phyloP scores from a whole-genome alignment of 2,888 invertebrate species.

The Drosophila putrida region DNA sequence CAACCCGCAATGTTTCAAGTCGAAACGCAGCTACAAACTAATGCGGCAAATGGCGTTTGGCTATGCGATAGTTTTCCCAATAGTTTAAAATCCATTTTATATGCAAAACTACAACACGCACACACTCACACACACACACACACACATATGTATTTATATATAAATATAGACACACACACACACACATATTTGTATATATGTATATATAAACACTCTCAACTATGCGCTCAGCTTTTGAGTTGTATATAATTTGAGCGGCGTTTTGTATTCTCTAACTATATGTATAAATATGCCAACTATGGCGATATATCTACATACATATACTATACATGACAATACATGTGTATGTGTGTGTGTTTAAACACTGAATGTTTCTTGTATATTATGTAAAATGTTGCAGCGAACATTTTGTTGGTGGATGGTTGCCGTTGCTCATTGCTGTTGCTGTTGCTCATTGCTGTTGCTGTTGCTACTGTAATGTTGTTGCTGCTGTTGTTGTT shows the following conservation, averaged over 20 bases:
- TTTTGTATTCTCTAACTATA: constrained; percentile 56
- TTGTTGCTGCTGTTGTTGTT: constrained; percentile 67
- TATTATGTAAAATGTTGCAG: constrained; percentile 81
- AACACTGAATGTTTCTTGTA: constrained; percentile 54
- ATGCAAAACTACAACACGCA: constrained; percentile 60
- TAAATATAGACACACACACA: background rate
- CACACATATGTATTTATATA: background rate
- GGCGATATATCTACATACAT: constrained; percentile 14
- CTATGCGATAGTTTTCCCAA: constrained; percentile 75
- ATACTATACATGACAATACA: background rate
- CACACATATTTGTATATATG: constrained; percentile 9
- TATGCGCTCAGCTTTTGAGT: constrained; percentile 46
- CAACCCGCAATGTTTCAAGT: constrained; percentile 64
- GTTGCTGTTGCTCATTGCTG: constrained; percentile 30
- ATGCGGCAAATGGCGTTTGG: constrained; percentile 63
- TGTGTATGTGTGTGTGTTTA: constrained; percentile 38
- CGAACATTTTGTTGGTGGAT: constrained; percentile 60
- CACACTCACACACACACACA: constrained; percentile 25
- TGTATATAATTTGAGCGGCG: constrained; percentile 64
- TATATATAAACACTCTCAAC: constrained; percentile 46
- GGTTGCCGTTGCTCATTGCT: constrained; percentile 45
- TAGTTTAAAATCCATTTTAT: constrained; percentile 79
- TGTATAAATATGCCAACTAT: constrained; percentile 45
- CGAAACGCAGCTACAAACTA: constrained; percentile 62
- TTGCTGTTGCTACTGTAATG: constrained; percentile 40